A percentile compares a stretch with the other conserved stretches of the same genome.
Conservation (phyloP, 2,888 invertebrate species). For the Drosophila lutescens region DNA sequence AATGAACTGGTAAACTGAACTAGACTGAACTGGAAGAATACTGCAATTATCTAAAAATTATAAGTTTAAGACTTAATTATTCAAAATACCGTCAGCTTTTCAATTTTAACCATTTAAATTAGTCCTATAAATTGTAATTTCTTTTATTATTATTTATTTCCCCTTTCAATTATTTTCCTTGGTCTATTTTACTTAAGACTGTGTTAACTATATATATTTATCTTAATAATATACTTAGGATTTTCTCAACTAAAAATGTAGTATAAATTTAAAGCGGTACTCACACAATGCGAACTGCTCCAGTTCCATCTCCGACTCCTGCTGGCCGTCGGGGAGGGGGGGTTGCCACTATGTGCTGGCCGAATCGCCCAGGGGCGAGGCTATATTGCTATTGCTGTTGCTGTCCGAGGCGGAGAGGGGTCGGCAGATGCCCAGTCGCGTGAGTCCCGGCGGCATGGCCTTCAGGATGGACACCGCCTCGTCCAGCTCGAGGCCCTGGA, state of each 20-base stretch:
- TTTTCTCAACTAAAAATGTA: background rate
- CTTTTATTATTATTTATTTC: too few species aligned
- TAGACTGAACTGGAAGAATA: background rate
- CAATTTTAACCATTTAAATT: too few species aligned
- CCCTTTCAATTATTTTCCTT: too few species aligned
- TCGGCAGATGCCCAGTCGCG: slow-evolving; percentile 95
- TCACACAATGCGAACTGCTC: slow-evolving; percentile 68
- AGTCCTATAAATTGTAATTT: too few species aligned
- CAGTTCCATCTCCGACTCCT: slow-evolving; percentile 21
- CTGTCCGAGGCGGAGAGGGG: slow-evolving; percentile 86
- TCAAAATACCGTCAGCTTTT: too few species aligned
- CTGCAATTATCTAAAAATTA: too few species aligned
- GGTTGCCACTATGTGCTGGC: slow-evolving; percentile 83
- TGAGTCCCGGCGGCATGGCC: slow-evolving; percentile 95
- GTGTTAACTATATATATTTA: background rate
- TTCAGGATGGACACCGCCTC: slow-evolving; percentile 98
- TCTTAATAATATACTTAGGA: background rate
- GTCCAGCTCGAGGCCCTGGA: slow-evolving; percentile 96
- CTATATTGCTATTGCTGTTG: slow-evolving; percentile 84
- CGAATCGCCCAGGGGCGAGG: slow-evolving; percentile 83
- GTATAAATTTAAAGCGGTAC: slow-evolving; percentile 48
- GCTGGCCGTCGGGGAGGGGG: slow-evolving; percentile 18
- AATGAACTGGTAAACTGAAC: background rate
- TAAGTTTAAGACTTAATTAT: too few species aligned
- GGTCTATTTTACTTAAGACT: too few species aligned